A percentile compares a stretch with the other conserved stretches of the same genome.
Conservation (phyloP, 2,797 vertebrate genomes). For the Rhincodon typus region DNA sequence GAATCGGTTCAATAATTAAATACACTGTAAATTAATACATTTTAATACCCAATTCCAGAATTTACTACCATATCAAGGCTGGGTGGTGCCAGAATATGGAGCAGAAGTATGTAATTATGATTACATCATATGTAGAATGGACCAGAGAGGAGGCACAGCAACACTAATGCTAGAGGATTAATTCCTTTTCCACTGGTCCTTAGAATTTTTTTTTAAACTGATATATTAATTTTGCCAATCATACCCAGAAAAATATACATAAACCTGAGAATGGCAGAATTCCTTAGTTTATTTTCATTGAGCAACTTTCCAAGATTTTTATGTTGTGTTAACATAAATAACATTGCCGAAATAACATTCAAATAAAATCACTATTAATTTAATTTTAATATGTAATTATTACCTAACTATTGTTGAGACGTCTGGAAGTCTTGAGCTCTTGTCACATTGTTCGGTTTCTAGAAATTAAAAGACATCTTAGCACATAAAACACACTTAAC, state of each 20-base stretch:
- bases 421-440: constrained; percentile 15
- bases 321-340: neutral
- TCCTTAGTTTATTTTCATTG: neutral
- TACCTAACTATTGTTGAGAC: constrained; percentile 30
- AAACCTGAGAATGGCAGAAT: neutral
- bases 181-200: neutral
- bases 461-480: neutral
- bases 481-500: neutral
- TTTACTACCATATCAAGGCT: neutral
- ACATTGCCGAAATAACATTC: neutral
- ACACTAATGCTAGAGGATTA: neutral
- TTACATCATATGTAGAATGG: neutral
- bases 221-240: neutral
- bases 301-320: neutral
- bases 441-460: constrained; percentile 22
- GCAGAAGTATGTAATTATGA: neutral
- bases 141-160: neutral
- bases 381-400: neutral
- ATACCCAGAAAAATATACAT: neutral
- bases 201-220: neutral
- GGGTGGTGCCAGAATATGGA: neutral
- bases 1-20: neutral
- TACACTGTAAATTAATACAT: neutral
- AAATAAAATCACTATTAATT: neutral
- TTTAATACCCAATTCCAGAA: neutral